phyloP scores from a whole-genome alignment of 2,113 vertebrate species.

The human region DNA sequence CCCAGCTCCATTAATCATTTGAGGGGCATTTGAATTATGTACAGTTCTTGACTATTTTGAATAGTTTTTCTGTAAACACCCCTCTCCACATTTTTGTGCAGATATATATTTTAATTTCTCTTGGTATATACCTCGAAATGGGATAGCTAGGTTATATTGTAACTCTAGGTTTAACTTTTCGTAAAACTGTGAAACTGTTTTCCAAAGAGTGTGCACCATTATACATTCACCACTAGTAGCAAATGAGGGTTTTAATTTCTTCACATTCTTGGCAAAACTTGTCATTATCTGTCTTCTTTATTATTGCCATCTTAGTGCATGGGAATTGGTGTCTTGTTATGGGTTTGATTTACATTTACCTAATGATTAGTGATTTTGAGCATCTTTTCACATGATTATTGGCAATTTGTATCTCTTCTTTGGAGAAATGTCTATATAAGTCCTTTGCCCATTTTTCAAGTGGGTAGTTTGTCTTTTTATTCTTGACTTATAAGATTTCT shows the following conservation, averaged over 20 bases:
- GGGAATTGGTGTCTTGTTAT: neutral
- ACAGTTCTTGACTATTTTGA: neutral
- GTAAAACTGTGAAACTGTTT: neutral
- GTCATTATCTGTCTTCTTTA: neutral
- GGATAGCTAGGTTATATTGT: neutral
- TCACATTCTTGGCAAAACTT: neutral
- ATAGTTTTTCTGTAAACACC: neutral
- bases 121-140: neutral
- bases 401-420: neutral
- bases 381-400: neutral
- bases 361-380: neutral
- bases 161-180: neutral
- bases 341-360: neutral
- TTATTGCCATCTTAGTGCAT: neutral
- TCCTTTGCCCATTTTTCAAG: neutral
- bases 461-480: neutral
- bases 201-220: neutral
- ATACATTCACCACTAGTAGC: neutral
- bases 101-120: neutral
- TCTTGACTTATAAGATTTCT: neutral
- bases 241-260: neutral
- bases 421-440: neutral
- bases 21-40: neutral
- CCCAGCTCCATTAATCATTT: neutral
- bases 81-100: neutral